Evolutionary conservation across 2,113 vertebrate species (phyloP), one percentile per base, ranked within the genome.

Genomic region (Sander lucioperca): DNA sequence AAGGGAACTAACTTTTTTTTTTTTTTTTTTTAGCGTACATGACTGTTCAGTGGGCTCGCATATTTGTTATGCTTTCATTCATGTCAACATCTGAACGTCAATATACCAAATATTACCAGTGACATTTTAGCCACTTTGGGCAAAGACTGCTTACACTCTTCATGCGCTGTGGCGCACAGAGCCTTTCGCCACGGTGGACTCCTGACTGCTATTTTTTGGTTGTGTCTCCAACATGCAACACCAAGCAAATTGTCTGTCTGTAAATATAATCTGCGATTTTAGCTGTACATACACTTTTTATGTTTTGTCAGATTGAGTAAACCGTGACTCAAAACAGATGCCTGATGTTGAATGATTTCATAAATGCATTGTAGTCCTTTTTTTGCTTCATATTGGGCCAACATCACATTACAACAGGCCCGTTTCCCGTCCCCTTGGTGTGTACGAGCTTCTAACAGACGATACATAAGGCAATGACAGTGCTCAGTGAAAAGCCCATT

Each of bases 261-360:
- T 99, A 98, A 97, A 99, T 97, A 99, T 97, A 96, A 96, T 97
- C 97, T 96, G 96, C 96, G 95, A 97, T 97, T 97, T 97, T 96
- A 97, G 97, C 96, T 99, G 97, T 99, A 98, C 86, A 94, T 96
- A 99, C 96, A 97, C 97, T 98, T 99, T 99, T 97, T 99, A 99
- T 99, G 97, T 93, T 95, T 99, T 98, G 97, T 96, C 97, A 98
- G 97, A 98, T 96, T 97, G 97, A 98, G 97, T 99, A 99, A 98
- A 99, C 86, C 96, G 96, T 96, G 93, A 93, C 94, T 95, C 93
- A 85, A 93, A 96, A 91, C 92, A 90, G 88, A 89, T 69, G 90
- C 93, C 93, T 95, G 94, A 88, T 95, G 95, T 95, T 89, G 93
- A 83, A 91, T 96, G 74, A 86, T 92, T 95, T 89, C 19, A 53